Conservation (phyloP, 2,797 vertebrate species). For the Antennarius maculatus region DNA sequence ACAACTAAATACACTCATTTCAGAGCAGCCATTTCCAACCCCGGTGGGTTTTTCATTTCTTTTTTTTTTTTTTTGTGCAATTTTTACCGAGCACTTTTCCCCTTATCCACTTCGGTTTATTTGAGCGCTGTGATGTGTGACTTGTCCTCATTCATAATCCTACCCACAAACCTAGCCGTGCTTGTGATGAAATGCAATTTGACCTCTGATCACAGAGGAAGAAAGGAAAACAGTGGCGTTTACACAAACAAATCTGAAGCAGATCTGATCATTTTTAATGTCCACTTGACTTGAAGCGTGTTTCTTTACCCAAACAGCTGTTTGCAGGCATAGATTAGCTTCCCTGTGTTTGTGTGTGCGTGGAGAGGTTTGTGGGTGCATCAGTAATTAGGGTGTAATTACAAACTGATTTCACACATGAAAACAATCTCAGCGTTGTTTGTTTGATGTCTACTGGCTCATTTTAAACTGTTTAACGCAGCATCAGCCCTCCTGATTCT, state of each 20-base stretch:
- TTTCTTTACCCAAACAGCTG: conserved; percentile 64
- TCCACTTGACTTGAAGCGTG: conserved; percentile 57
- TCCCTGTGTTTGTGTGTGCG: conserved; percentile 13
- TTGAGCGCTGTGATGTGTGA: not conserved
- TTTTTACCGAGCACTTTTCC: not conserved
- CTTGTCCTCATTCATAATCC: conserved; percentile 20
- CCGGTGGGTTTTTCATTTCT: not conserved
- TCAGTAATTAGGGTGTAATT: conserved; percentile 58
- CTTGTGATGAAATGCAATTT: not conserved
- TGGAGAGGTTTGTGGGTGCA: conserved; percentile 23
- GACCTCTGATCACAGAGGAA: not conserved
- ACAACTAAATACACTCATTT: conserved; percentile 9
- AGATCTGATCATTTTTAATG: conserved; percentile 42
- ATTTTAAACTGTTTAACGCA: conserved; percentile 47
- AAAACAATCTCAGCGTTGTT: conserved; percentile 38
- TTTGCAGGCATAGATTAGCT: conserved; percentile 60
- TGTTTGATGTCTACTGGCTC: conserved; percentile 60
- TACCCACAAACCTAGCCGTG: conserved; percentile 1
- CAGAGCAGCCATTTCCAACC: not conserved
- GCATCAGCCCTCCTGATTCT: conserved; percentile 30
- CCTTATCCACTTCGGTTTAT: conserved; percentile 8
- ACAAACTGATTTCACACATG: conserved; percentile 43
- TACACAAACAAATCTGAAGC: not conserved
- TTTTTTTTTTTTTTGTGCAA: not conserved
- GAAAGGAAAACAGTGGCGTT: not conserved